Evolutionary conservation across 2,797 vertebrate genomes (phyloP), one percentile per base, ranked within the genome.

Genomic region (Sciurus carolinensis): DNA sequence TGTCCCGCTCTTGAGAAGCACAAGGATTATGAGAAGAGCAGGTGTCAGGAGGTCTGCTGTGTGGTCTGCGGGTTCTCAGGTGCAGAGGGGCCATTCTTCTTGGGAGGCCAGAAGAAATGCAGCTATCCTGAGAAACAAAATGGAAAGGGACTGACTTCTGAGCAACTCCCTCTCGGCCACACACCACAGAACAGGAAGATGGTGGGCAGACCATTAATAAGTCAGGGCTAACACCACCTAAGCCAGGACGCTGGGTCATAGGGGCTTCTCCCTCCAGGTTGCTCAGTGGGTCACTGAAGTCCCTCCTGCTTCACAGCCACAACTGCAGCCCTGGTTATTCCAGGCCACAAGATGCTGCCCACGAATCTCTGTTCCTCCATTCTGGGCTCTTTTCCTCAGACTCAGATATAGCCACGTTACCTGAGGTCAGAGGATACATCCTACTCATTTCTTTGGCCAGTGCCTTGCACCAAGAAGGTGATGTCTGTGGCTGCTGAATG

Each of bases 11-110:
- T 87, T 47, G 47, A 94, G 88, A 86, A 86, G 85, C 0, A 42
- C 5, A 0, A 20, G 42, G 72, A 30, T 86, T 67, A 11, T 42
- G 64, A 94, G 94, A 54, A 93, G 87, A 93, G 71, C 93, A 86
- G 96, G 93, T 95, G 83, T 50, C 72, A 3, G 28, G 80, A 82
- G 81, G 57, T 88, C 77, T 85, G 33, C 77, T 88, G 84, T 80
- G 95, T 76, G 94, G 94, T 82, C 93, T 81, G 83, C 0, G 0
- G 36, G 42, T 76, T 88, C 84, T 96, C 59, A 24, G 77, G 79
- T 7, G 18, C 0, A 11, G 59, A 69, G 20, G 57, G 69, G 28
- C n/a, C 47, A 3, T 57, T 93, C 85, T 96, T 86, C 83, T 76
- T 71, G 90, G 95, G 87, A 62, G 81, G 52, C 39, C 91, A n/a